Evolutionary conservation across 37 sponge, comb jelly and placozoan genomes (phyloP), one percentile per base, ranked within the genome.

Genomic region (Ianthella basta): DNA sequence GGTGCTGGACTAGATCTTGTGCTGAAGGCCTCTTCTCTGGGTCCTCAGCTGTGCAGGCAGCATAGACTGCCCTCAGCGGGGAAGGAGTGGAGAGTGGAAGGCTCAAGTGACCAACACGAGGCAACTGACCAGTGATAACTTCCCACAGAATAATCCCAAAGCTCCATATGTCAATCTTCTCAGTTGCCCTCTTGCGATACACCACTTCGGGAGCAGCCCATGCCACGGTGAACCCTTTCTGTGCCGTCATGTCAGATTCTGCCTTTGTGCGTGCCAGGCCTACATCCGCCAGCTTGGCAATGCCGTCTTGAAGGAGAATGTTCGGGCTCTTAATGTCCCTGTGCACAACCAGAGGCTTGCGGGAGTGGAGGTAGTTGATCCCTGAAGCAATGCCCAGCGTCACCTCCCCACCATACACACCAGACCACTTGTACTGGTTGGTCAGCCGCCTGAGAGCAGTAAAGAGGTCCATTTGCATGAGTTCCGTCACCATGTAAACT

Each of bases 121-220:
- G 97, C 23, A 85, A 8, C 53, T 83, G 87, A 0, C 95, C 97
- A 13, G 90, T 91, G n/a, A 87, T 90, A 0, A 96, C 83, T 86
- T 96, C 97, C 97, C 97, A 96, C 14, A 96, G 86, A 27, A 96
- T 86, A 19, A 96, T 83, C 29, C 97, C 97, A 60, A 91, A 83
- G 60, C 95, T 94, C 97, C 97, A 96, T 29, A 96, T 91, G 85
- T 96, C 97, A 25, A 96, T 93, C 86, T 96, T 96, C 84, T 96
- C 97, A 30, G 90, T 93, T 15, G 97, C 94, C 78, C 97, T 80
- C 60, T 64, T 89, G 0, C 97, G 60, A 56, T 89, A 94, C 30
- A 96, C 82, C 35, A 96, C 97, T 59, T 96, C 97, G n/a, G 97
- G 97, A 1, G 97, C 94, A 16, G 94, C 94, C 97, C 97, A 96